phyloP scores from a whole-genome alignment of 2,888 invertebrate genomes.

The Boloria euphrosyne region DNA sequence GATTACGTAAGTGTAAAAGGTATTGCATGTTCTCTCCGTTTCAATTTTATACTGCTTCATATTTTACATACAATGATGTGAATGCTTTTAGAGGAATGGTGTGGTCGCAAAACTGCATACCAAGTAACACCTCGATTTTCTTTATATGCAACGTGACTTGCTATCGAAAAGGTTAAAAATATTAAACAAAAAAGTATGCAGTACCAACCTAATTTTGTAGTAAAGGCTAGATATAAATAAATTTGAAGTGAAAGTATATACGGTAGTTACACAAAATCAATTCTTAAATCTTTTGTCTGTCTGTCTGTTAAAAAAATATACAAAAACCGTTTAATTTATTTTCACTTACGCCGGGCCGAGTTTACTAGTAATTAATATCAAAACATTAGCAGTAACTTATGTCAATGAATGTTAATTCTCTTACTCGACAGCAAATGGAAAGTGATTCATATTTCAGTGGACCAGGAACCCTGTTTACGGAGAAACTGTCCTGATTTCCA shows the following conservation, averaged over 20 bases:
- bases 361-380: conserved; percentile 47
- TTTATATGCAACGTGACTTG: conserved; percentile 12
- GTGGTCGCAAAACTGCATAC: conserved; percentile 14
- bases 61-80: conserved; percentile 24
- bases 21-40: conserved; percentile 18
- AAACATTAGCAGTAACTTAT: conserved; percentile 40
- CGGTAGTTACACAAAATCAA: too few relatives aligned
- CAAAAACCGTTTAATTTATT: too few relatives aligned
- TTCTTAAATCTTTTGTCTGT: too few relatives aligned
- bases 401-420: conserved; percentile 37
- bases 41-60: conserved; percentile 16
- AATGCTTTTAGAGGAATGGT: conserved; percentile 25
- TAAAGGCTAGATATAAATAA: too few relatives aligned
- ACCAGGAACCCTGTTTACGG: conserved; percentile 15
- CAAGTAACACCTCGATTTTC: conserved; percentile 23
- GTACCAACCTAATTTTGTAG: neutral
- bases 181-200: neutral
- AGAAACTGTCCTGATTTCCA: conserved; percentile 15
- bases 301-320: too few relatives aligned
- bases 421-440: conserved; percentile 34
- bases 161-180: neutral
- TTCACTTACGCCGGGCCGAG: too few relatives aligned
- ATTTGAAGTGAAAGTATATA: too few relatives aligned
- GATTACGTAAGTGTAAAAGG: conserved; percentile 20
- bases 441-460: conserved; percentile 38